Base-by-base conservation (phyloP, 2,797 vertebrate genomes). In the Sciurus vulgaris region DNA sequence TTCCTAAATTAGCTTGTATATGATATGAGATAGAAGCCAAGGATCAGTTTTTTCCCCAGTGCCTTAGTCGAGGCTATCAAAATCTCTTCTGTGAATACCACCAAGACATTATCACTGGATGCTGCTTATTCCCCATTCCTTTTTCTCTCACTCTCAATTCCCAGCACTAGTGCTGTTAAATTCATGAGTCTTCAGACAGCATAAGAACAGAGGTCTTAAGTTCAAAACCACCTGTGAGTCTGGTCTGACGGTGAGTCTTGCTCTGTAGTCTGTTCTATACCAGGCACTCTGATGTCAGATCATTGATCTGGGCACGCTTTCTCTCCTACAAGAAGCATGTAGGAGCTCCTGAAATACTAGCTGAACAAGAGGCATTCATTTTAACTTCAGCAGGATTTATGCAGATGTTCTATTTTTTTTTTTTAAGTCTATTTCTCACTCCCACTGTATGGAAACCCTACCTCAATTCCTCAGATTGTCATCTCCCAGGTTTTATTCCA, bases 381-480 rank as follows among this genome's bases (percentile, higher is more conserved):
- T 96, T 87, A 92, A 86, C 73, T 67, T 91, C 73, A 81, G 49
- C 92, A 86, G 49, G 82, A 95, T 63, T 61, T 93, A 93, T 93
- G 86, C 78, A 95, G 73, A 85, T 91, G n/a, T 72, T 88, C 63
- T 28, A 6, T 84, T 94, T 85, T 38, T 44, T 38, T 38, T 38
- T 38, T 38, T 38, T 38, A 38, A 38, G 38, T 38, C 38, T 38
- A 38, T 38, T 38, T 77, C 22, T 95, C 26, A 54, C 8, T 87
- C 44, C 7, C 59, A n/a, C 47, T 72, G 33, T 18, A 77, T 44
- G 51, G 82, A 91, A 91, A 84, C 33, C 24, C 61, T 44, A 59
- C 59, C 28, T 70, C 44, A 65, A 5, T 83, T 84, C 56, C 54
- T 96, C 33, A 61, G 77, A 73, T 51, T 86, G 78, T 94, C 83